A percentile compares a stretch with the other conserved stretches of the same genome.
Conservation (phyloP, 2,797 vertebrate genomes). For the Acrossocheilus wenchowensis region DNA sequence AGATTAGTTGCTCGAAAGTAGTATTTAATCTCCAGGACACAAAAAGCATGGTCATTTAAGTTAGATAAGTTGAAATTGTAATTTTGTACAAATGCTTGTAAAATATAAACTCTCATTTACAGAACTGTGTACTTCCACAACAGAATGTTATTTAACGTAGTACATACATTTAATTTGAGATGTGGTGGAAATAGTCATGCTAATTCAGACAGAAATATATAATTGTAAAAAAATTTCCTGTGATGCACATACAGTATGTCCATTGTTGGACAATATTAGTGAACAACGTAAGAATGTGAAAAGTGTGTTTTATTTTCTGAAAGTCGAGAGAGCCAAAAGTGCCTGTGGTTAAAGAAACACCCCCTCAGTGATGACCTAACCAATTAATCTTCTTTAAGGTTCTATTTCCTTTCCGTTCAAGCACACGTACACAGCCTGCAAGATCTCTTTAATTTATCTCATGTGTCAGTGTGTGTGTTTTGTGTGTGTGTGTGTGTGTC, state of each 20-base stretch:
- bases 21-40: not conserved
- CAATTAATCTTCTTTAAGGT: conserved; percentile 11
- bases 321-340: not conserved
- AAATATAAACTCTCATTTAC: not conserved
- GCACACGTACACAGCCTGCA: not conserved
- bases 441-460: conserved; percentile 24
- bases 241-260: not conserved
- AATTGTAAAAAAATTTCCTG: not conserved
- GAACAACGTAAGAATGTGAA: not conserved
- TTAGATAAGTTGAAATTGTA: not conserved
- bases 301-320: not conserved
- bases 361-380: not conserved
- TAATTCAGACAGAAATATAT: not conserved
- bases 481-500: not conserved
- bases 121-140: not conserved
- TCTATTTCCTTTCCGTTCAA: conserved; percentile 34
- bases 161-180: not conserved
- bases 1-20: not conserved
- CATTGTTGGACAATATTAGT: not conserved
- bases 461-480: not conserved
- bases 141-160: not conserved
- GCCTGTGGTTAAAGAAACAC: not conserved
- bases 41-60: not conserved
- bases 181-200: not conserved
- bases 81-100: no score